Evolutionary conservation across 2,888 invertebrate genomes (phyloP).

Genomic region (Laspeyria flexula): DNA sequence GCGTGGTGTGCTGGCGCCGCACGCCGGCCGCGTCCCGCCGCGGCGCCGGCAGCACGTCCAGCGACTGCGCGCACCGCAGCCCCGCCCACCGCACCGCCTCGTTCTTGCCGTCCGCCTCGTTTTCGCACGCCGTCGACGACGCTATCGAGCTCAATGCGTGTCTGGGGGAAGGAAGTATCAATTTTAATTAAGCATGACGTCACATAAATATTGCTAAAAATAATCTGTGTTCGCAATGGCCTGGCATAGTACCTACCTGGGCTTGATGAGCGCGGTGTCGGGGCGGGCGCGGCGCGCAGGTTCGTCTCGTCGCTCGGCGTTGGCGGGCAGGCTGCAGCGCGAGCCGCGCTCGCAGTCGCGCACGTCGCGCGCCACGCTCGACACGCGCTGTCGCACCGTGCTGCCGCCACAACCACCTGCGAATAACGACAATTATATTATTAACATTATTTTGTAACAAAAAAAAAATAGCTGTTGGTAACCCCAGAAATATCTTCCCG

Average conservation of each 20-base stretch:
- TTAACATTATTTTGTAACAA: no score
- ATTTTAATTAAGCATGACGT: no score
- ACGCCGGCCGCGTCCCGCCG: conserved; percentile 47
- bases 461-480: no score
- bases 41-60: conserved; percentile 53
- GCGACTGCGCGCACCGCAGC: conserved; percentile 64
- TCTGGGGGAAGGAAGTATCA: conserved; percentile 48
- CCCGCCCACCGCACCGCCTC: conserved; percentile 45
- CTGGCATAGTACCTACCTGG: conserved; percentile 39
- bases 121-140: conserved; percentile 86
- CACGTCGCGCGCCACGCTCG: conserved; percentile 55
- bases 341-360: conserved; percentile 55
- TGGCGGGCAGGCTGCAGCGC: conserved; percentile 41
- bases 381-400: conserved; percentile 65
- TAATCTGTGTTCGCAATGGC: no score
- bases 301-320: conserved; percentile 30
- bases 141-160: conserved; percentile 89
- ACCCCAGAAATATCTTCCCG: no score
- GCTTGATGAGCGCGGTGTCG: conserved; percentile 39
- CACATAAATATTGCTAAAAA: no score
- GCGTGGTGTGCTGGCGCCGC: conserved; percentile 65
- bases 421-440: background rate
- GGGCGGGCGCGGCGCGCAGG: conserved; percentile 41
- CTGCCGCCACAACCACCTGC: conserved; percentile 42
- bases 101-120: conserved; percentile 57